Evolutionary conservation across 1,140 invertebrate species (phyloP), one percentile per base, ranked within the genome.

Genomic region (Saccostrea glomerata): DNA sequence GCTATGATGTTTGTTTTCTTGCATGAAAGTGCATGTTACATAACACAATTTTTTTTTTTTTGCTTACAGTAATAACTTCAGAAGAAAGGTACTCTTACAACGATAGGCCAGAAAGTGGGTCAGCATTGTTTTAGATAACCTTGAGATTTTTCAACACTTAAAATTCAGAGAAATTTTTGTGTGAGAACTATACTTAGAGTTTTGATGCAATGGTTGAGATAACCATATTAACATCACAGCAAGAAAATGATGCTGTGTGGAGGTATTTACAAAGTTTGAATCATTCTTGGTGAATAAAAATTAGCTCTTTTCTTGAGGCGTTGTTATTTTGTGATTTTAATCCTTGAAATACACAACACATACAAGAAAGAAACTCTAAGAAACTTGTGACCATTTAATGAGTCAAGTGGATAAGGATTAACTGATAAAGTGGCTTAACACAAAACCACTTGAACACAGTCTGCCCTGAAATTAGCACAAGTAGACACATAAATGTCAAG

Each of bases 71-170:
- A 77, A 77, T 36, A 30, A 77, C 25, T 77, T 77, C 25, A 77
- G 70, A 25, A 77, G 70, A 77, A 36, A 77, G 25, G 30, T 30
- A 77, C 70, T 77, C 30, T 77, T 77, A 77, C 25, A 36, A 36
- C 30, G 70, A 77, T 77, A 77, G 70, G 70, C 25, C 30, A 77
- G 70, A 17, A 77, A 77, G 25, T 77, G 70, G 70, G 70, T 77
- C 25, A 77, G 30, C 70, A 77, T 77, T 77, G 70, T 77, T 77
- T 73, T 77, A 77, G 70, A 77, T 77, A 77, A 77, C 70, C 70
- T 77, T 77, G 70, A 77, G 70, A 77, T 77, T 15, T 77, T 25
- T 36, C 25, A 36, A 15, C 25, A 77, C 70, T 36, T n/a, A n/a
- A n/a, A n/a, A n/a, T n/a, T 30, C 70, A 63, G 12, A 17, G 25